These are phyloP conservation scores for Cerceris rybyensis DNA, from an alignment of 2,888 invertebrate species.

Conservation along the genomic window DNA sequence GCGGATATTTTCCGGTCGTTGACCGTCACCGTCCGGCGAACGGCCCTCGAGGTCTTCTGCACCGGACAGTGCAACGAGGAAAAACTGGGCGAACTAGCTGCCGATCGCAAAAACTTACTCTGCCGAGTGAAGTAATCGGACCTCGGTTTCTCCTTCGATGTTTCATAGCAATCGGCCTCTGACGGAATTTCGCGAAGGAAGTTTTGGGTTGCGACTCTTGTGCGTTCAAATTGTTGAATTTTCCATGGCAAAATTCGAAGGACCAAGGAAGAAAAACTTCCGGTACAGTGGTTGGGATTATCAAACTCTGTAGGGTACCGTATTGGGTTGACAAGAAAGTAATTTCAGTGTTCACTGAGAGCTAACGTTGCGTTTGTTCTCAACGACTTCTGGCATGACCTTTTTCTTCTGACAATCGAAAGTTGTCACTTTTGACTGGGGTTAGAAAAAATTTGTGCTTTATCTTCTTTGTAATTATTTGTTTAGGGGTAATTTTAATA, in stretches of 20 bases:
- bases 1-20: constrained; percentile 70
- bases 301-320: too few relatives aligned
- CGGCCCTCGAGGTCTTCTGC: constrained; percentile 50
- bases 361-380: too few relatives aligned
- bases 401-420: too few relatives aligned
- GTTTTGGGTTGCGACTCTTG: not conserved
- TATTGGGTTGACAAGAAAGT: too few relatives aligned
- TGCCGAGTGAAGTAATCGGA: constrained; percentile 59
- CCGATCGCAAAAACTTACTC: constrained; percentile 63
- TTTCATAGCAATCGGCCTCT: constrained; percentile 5
- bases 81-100: constrained; percentile 67
- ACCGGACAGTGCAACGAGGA: constrained; percentile 42
- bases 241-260: not conserved
- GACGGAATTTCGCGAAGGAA: constrained; percentile 33
- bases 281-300: too few relatives aligned
- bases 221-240: not conserved
- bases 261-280: too few relatives aligned
- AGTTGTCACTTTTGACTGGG: too few relatives aligned
- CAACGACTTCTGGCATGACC: too few relatives aligned
- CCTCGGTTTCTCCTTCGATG: constrained; percentile 48
- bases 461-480: too few relatives aligned
- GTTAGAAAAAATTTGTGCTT: too few relatives aligned
- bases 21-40: constrained; percentile 60
- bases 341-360: too few relatives aligned
- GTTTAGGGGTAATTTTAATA: too few relatives aligned